Base-by-base conservation (phyloP, 1,140 invertebrate species). In the Aradophagus sp. region DNA sequence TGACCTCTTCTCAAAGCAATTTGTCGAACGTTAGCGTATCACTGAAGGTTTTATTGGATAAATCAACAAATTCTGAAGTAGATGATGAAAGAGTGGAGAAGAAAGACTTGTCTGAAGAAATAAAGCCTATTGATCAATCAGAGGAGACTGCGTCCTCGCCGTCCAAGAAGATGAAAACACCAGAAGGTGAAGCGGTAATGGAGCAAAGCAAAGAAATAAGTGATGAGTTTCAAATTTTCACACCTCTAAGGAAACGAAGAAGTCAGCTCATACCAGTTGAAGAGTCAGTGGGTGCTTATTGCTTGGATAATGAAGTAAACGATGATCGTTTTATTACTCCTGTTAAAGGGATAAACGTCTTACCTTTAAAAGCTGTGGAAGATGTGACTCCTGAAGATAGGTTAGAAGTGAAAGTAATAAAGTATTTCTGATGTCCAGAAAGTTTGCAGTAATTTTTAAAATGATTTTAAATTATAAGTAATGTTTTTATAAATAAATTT, bases 161-260 rank as follows among this genome's bases (percentile, higher is more conserved):
- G 6, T 76, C 63, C 2, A 82, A 80, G 38, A 77, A 77, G 11
- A 80, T 81, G 52, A 75, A 73, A 38, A 67, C 34, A 5, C 26
- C 45, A 5, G 56, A 70, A 31, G 63, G 31, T 2, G 53, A 58
- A 23, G 13, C 11, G 1, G 31, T 48, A 3, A 42, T 23, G 1
- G 8, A 27, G 10, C 7, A 32, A 1, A 29, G 34, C 0, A n/a
- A 5, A 1, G 26, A 58, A 36, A 29, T 15, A 10, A 58, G 75
- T 5, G 59, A 79, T 15, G 77, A 80, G 19, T 82, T 83, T 63
- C 69, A 79, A 59, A 84, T 84, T 66, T 79, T 77, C 29, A 82
- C 80, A n/a, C 80, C 81, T 3, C 76, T 83, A 3, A 82, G 79
- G 34, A 83, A 77, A 16, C 72, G 75, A 39, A 75, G 55, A 42